Evolutionary conservation across 2,797 vertebrate species (phyloP), one percentile per base, ranked within the genome.

Genomic region (Enteromius thamalakanensis): DNA sequence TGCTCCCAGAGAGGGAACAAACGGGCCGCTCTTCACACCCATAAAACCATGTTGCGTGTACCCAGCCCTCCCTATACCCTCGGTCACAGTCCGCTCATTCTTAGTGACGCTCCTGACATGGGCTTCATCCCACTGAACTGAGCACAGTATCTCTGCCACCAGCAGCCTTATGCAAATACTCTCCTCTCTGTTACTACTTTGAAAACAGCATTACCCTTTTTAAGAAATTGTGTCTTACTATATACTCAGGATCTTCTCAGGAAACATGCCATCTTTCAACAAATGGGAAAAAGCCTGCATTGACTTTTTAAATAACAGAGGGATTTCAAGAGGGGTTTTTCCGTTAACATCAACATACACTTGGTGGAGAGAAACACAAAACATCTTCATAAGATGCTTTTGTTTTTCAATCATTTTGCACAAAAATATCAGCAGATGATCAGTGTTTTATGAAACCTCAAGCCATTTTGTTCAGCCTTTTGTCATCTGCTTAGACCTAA

Each of bases 31-130:
- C 88, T 93, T 84, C 93, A 93, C 89, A 93, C 92, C 42, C 87
- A 90, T 84, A 93, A 93, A 83, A 91, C 93, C 0, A 91, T 91
- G 78, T 93, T 94, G 77, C 89, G 89, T 49, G 87, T 94, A 89
- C 91, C 93, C 47, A 93, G 89, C 23, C 90, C 93, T 17, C 91
- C 91, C 0, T 92, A 92, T 6, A 87, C 92, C 4, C 85, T 93
- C 32, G 91, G 88, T 69, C 92, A 87, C 26, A 40, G 87, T 76
- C 83, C 89, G 21, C 72, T 92, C 79, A 85, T 90, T 70, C 83
- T 91, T 42, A 91, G 88, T 0, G 87, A 92, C 0, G 40, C 89
- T 7, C 84, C 90, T 0, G 89, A 93, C 42, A 14, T 90, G 3
- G 88, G 89, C 76, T 94, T 94, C 19, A 64, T 89, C 82, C 83